Evolutionary conservation across 2,888 invertebrate species (phyloP).

Genomic region (Rhodophaea formosa): DNA sequence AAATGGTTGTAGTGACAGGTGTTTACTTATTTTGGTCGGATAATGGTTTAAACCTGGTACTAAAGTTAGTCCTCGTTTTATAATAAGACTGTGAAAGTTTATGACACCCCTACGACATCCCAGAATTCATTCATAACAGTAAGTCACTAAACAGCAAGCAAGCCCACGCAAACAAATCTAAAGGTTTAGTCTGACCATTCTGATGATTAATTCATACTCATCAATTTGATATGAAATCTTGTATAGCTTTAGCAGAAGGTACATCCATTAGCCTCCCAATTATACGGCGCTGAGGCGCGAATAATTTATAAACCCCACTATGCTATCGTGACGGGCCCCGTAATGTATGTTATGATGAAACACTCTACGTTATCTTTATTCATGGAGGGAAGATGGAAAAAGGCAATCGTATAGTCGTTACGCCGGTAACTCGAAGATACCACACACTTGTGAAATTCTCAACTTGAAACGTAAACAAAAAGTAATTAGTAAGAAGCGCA

Average conservation of each 20-base stretch:
- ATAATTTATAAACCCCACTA: conserved; percentile 28
- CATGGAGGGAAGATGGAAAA: background rate
- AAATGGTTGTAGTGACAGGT: too few species aligned
- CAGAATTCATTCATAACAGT: background rate
- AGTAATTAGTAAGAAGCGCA: background rate
- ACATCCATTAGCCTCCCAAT: conserved; percentile 32
- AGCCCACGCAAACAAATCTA: background rate
- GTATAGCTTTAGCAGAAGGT: conserved; percentile 23
- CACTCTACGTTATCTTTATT: background rate
- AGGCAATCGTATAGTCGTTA: background rate
- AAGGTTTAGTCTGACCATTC: background rate
- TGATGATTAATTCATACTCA: conserved; percentile 19
- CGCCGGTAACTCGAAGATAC: background rate
- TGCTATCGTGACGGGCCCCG: background rate
- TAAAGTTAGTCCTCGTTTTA: too few species aligned
- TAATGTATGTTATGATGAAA: background rate
- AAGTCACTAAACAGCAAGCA: background rate
- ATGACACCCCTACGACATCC: too few species aligned
- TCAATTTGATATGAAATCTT: conserved; percentile 24
- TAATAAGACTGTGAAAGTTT: too few species aligned
- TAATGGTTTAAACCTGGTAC: too few species aligned
- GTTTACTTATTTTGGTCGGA: too few species aligned
- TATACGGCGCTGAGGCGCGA: conserved; percentile 26
- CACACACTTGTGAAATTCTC: background rate
- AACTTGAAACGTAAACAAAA: background rate